Evolutionary conservation across 1,140 invertebrate genomes (phyloP), one percentile per base, ranked within the genome.

Genomic region (Ceratosolen solmsi): DNA sequence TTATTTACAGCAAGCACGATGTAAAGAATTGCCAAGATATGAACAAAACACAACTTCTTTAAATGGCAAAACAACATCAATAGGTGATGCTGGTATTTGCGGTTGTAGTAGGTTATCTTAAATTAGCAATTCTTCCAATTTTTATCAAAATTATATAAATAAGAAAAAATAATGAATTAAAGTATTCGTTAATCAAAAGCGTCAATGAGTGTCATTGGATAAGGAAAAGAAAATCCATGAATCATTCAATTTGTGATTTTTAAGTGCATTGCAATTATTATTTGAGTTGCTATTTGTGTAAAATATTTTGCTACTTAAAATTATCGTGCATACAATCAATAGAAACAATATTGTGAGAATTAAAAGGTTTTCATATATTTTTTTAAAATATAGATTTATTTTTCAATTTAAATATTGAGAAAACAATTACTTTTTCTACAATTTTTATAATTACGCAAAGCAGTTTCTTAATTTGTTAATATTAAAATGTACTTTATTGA

Each of bases 21-120:
- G 93, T 90, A 95, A 95, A 91, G 95, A 96, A 91, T 89, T 95
- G 84, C 94, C 94, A 65, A 93, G 95, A 89, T 96, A 96, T 85
- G 95, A 95, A 86, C 93, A 93, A 38, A 95, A 93, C 87, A 91
- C 94, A 80, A 94, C 94, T 25, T 94, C 94, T 51, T 95, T 95
- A 85, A 95, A 95, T 85, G 94, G 94, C 22, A 94, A 94, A 87
- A 94, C 94, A 41, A 94, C 94, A 71, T 92, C 94, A 30, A 93
- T 95, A 73, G 93, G 93, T 79, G 95, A 95, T 85, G 92, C 91
- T 71, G 93, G 93, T 56, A 95, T 93, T 89, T 95, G 95, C 88
- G 92, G 93, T 79, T 91, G 91, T 83, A 91, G 89, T 86, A 88
- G 90, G 58, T 86, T 92, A 83, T 89, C 90, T 85, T 92, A 90